Conservation (phyloP, 1,140 invertebrate genomes). For the Adelges cooleyi region DNA sequence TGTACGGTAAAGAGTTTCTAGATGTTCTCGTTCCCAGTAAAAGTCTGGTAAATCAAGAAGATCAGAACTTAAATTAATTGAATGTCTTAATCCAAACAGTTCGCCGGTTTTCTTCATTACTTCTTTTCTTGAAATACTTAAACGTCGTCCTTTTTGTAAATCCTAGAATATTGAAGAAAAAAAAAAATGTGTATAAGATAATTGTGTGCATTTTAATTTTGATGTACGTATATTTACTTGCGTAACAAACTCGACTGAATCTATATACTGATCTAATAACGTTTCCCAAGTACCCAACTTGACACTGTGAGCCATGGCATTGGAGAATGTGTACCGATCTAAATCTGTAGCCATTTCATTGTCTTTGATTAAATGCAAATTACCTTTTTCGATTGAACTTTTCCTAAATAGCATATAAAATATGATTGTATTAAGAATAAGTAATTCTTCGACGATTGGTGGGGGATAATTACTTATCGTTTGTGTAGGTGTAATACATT, state of each 20-base stretch:
- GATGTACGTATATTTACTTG: slow-evolving; percentile 45
- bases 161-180: slow-evolving; percentile 42
- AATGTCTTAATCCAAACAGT: slow-evolving; percentile 75
- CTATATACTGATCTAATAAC: slow-evolving; percentile 66
- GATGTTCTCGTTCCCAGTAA: slow-evolving; percentile 86
- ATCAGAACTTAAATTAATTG: slow-evolving; percentile 86
- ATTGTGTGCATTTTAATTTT: too few species aligned
- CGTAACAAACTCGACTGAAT: slow-evolving; percentile 68
- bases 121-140: slow-evolving; percentile 54
- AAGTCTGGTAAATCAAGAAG: slow-evolving; percentile 89
- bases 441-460: too few species aligned
- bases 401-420: slow-evolving; percentile 36
- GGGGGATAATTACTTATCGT: slow-evolving; percentile 14
- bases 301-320: slow-evolving; percentile 82
- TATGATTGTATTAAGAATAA: neutral
- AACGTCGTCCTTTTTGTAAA: slow-evolving; percentile 55
- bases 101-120: slow-evolving; percentile 84
- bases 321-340: slow-evolving; percentile 74
- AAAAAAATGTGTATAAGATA: too few species aligned
- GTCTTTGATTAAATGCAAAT: slow-evolving; percentile 37
- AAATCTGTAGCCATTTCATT: slow-evolving; percentile 36
- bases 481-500: slow-evolving; percentile 62
- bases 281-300: slow-evolving; percentile 88
- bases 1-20: slow-evolving; percentile 71
- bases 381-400: slow-evolving; percentile 40